These are phyloP conservation scores for Hydractinia echinata DNA, from an alignment of 30 jellyfish, hydroid and myxozoan species.

Conservation along the genomic window DNA sequence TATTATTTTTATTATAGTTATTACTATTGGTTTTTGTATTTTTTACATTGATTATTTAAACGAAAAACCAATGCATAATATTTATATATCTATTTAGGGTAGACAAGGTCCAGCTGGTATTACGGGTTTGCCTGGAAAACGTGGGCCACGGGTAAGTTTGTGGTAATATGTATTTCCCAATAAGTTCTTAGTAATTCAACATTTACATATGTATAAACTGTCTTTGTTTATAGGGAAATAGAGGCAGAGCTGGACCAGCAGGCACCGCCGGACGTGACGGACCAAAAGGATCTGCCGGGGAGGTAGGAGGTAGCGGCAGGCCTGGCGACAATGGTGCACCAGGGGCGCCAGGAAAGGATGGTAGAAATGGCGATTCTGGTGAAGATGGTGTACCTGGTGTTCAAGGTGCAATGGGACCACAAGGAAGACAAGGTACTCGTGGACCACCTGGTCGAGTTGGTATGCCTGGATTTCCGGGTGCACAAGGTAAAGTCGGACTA, in stretches of 20 bases:
- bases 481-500: slow-evolving; percentile 62
- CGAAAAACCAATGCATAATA: neutral
- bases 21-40: too few species aligned
- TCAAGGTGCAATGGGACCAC: slow-evolving; percentile 61
- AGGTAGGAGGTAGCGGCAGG: slow-evolving; percentile 41
- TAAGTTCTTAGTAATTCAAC: neutral
- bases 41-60: too few species aligned
- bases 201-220: neutral
- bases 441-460: slow-evolving; percentile 79
- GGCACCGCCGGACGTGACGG: slow-evolving; percentile 50
- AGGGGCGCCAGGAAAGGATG: slow-evolving; percentile 62
- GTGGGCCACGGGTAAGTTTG: slow-evolving; percentile 43
- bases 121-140: slow-evolving; percentile 34
- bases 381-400: slow-evolving; percentile 66
- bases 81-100: slow-evolving; percentile 36
- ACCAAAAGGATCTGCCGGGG: slow-evolving; percentile 54
- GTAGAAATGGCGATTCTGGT: slow-evolving; percentile 54
- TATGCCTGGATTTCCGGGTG: slow-evolving; percentile 65
- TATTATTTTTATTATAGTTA: neutral
- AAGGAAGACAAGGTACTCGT: slow-evolving; percentile 55
- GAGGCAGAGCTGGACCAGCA: slow-evolving; percentile 44
- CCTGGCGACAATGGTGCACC: slow-evolving; percentile 72
- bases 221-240: slow-evolving; percentile 18
- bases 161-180: neutral
- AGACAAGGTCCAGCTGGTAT: slow-evolving; percentile 38